Evolutionary conservation across 2,113 vertebrate species (phyloP).

Genomic region (Cryptotis parvus): DNA sequence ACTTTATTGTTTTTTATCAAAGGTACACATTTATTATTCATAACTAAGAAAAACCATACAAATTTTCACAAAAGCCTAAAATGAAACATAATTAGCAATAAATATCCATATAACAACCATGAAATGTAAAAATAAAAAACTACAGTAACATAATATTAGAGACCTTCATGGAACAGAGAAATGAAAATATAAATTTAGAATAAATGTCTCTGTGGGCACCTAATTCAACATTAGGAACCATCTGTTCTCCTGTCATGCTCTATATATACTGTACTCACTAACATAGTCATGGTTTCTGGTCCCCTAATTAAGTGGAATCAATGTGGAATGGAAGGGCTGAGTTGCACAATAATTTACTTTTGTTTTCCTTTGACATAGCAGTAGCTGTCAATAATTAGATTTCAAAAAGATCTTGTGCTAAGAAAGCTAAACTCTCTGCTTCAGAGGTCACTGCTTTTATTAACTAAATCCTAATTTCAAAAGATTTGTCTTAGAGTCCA

Average conservation of each 20-base stretch:
- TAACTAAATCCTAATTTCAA: background rate
- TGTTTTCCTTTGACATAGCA: background rate
- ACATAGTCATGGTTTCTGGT: background rate
- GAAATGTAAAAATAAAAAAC: slow-evolving; percentile 65
- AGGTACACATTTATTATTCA: slow-evolving; percentile 16
- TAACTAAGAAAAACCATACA: slow-evolving; percentile 21
- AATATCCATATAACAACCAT: slow-evolving; percentile 35
- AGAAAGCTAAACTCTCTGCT: background rate
- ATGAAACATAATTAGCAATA: background rate
- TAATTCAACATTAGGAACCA: slow-evolving; percentile 1
- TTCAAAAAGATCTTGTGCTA: background rate
- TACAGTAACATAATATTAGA: slow-evolving; percentile 51
- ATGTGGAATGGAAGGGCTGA: background rate
- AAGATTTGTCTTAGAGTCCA: background rate
- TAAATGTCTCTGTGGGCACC: background rate
- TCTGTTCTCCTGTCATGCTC: slow-evolving; percentile 57
- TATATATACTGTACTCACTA: background rate
- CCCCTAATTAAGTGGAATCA: slow-evolving; percentile 46
- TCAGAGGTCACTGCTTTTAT: background rate
- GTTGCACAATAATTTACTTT: background rate
- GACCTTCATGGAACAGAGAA: slow-evolving; percentile 26
- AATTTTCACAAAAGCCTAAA: slow-evolving; percentile 62
- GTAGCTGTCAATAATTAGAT: background rate
- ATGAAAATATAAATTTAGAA: slow-evolving; percentile 2
- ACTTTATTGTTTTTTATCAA: background rate